Evolutionary conservation across 2,113 vertebrate species (phyloP), one percentile per base, ranked within the genome.

Genomic region (Diadophis punctatus): DNA sequence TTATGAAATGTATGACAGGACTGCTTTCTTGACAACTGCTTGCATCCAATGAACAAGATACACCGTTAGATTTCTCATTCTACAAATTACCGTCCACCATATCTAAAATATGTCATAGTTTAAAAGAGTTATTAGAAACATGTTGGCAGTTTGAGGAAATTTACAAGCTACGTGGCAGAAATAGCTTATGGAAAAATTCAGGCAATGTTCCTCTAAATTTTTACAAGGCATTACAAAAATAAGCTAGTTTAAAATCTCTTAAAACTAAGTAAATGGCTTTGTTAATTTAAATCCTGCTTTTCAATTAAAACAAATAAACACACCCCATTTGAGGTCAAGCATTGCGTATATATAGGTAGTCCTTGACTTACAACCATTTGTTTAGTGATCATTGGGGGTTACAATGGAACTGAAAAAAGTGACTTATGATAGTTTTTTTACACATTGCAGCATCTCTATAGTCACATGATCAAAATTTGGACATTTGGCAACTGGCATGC

Each of bases 1-100:
- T 89, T 94, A 22, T 43, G 90, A 96, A 94, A 93, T 56, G 14
- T 46, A 46, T 89, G 46, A 93, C 34, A 22, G 4, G 16, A 58
- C n/a, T 91, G 63, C 55, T 94, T 93, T 91, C 88, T 89, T 0
- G 11, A 74, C 5, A 34, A 74, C 0, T 0, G 23, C 39, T 56
- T 85, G 53, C 12, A 86, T 53, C 88, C 74, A 43, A 8, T 0
- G 1, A 12, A 0, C 9, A 43, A 43, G 6, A 22, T 94, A 7
- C 12, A 58, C 7, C 49, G 27, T 55, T 88, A 74, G 46, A 68
- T 53, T 86, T 95, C 87, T 85, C 92, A 89, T 60, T 88, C n/a
- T 34, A 49, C 53, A 90, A 90, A 90, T n/a, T n/a, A 34, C 39
- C 58, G 39, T 91, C 30, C 0, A 60, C 22, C 43, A 34, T 90